These are phyloP conservation scores for Capitulum mitella DNA, from an alignment of 2,888 invertebrate genomes.

Conservation along the genomic window DNA sequence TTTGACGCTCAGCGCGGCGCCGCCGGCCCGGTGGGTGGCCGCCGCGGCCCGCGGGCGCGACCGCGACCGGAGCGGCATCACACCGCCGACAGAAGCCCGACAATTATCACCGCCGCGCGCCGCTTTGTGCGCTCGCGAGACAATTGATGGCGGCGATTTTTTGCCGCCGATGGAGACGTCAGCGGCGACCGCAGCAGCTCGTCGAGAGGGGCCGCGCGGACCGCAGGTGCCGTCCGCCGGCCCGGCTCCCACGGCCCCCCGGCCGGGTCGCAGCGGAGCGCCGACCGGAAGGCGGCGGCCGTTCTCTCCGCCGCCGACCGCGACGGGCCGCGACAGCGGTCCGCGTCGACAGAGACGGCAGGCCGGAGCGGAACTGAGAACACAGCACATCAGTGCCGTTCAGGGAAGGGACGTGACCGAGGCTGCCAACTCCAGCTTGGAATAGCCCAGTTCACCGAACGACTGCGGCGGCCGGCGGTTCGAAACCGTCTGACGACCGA, in stretches of 20 bases:
- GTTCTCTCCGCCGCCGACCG: too few species aligned
- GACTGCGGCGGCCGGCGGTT: too few species aligned
- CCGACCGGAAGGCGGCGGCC: too few species aligned
- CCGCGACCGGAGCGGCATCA: not conserved
- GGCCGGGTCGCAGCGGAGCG: too few species aligned
- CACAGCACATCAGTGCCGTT: too few species aligned
- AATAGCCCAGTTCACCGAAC: too few species aligned
- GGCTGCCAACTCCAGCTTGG: too few species aligned
- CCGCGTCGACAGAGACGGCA: too few species aligned
- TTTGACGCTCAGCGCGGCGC: not conserved
- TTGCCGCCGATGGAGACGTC: constrained; percentile 1
- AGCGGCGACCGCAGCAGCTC: not conserved
- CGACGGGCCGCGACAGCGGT: too few species aligned
- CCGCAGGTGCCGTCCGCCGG: not conserved
- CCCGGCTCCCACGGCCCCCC: not conserved
- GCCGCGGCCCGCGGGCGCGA: not conserved
- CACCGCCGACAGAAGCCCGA: not conserved
- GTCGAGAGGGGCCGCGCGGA: not conserved
- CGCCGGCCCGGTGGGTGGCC: not conserved
- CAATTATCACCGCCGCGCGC: not conserved
- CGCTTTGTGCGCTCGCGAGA: not conserved
- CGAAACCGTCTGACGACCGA: too few species aligned
- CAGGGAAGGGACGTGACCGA: too few species aligned
- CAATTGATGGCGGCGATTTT: constrained; percentile 7
- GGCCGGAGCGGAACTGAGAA: too few species aligned